Base-by-base conservation (phyloP, 2,888 invertebrate species). In the Globia sparganii region DNA sequence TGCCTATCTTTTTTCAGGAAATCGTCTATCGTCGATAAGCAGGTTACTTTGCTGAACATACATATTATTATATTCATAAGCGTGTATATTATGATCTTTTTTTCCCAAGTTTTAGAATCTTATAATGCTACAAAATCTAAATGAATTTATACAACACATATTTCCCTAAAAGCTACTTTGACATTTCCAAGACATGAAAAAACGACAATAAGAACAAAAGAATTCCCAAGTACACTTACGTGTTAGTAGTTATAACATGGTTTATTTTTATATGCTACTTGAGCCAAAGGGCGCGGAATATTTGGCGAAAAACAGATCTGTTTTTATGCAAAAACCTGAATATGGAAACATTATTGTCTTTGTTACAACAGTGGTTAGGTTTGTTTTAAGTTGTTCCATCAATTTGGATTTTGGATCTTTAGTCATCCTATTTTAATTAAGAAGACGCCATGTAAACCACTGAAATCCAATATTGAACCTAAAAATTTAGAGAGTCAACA, bases 261-360 rank as follows among this genome's bases (percentile, higher is more conserved):
- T 72, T 81, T 70, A 86, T 73, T 72, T 67, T 73, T 77, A 75
- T 85, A 66, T 75, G 31, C 53, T 75, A 65, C 46, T 62, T 59
- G 49, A 71, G 61, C 40, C 56, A 67, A 83, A 78, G 43, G 64
- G 64, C 40, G 40, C 46, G 28, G 56, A 49, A 62, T 40, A 64
- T 58, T 79, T 49, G 56, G 40, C 25, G n/a, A 58, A 75, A 64
- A 62, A 65, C 34, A 62, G 15, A 37, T 46, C 18, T 43, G 28
- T 66, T 65, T 80, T 82, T 75, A 21, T 59, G 66, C 4, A 21
- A 61, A 66, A 61, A 43, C 31, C 25, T 37, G 8, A 43, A 8
- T 15, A 15, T 53, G 49, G 43, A 65, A 78, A 65, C 58, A 81
- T 34, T 64, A 53, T 65, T 73, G 15, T 28, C 46, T 31, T 64